These are phyloP conservation scores for Diachasmimorpha longicaudata DNA, from an alignment of 1,140 invertebrate species.

Conservation along the genomic window DNA sequence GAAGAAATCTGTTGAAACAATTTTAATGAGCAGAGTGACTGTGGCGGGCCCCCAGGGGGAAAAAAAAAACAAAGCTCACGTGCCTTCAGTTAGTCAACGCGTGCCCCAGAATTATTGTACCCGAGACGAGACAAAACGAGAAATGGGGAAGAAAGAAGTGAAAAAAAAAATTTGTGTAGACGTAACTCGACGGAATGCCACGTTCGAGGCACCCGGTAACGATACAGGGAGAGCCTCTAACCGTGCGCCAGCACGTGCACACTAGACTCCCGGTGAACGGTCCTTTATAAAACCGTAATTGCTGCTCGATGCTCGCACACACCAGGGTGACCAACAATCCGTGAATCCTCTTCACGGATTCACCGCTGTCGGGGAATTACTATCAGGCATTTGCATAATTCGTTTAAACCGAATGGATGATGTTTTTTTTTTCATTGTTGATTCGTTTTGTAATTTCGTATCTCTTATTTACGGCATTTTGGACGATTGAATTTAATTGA, in stretches of 20 bases:
- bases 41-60: neutral
- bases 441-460: neutral
- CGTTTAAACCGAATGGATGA: neutral
- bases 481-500: too few species aligned
- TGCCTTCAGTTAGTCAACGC: conserved; percentile 19
- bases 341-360: conserved; percentile 22
- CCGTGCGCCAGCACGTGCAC: neutral
- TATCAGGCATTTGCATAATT: conserved; percentile 22
- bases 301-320: neutral
- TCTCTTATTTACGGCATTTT: neutral
- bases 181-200: conserved; percentile 25
- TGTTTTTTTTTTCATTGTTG: neutral
- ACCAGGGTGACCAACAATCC: conserved; percentile 27
- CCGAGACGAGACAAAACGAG: neutral
- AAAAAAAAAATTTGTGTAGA: conserved; percentile 4
- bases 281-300: conserved; percentile 25
- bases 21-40: neutral
- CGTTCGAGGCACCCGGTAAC: neutral
- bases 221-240: neutral
- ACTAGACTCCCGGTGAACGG: neutral
- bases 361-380: neutral
- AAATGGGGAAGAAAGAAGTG: neutral
- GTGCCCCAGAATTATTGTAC: conserved; percentile 15
- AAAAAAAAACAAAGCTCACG: conserved; percentile 16
- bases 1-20: neutral